Conservation (phyloP, 2,888 invertebrate species). For the Zelleria hepariella region DNA sequence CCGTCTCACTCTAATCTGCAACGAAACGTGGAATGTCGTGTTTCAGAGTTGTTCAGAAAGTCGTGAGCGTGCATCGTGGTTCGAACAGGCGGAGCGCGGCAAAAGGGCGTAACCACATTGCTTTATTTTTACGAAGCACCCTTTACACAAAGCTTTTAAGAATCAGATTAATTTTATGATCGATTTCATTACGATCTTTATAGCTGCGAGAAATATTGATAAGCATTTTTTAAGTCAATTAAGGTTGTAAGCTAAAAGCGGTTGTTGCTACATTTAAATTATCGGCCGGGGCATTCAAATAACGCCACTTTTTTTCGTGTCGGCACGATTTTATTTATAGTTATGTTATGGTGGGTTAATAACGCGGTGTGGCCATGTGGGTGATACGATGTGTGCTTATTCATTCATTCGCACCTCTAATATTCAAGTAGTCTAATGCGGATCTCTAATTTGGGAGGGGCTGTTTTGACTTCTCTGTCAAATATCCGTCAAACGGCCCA, state of each 20-base stretch:
- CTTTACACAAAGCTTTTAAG: slow-evolving; percentile 18
- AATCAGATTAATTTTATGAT: slow-evolving; percentile 24
- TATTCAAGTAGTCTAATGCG: slow-evolving; percentile 43
- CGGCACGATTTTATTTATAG: slow-evolving; percentile 69
- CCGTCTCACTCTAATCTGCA: slow-evolving; percentile 71
- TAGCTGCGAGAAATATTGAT: slow-evolving; percentile 48
- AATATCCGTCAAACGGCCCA: too few species aligned
- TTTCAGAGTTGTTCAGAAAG: slow-evolving; percentile 72
- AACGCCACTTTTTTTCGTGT: slow-evolving; percentile 70
- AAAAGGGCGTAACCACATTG: slow-evolving; percentile 36
- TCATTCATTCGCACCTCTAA: too few species aligned
- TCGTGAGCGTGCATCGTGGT: slow-evolving; percentile 73
- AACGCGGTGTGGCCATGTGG: slow-evolving; percentile 24
- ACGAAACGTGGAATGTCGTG: slow-evolving; percentile 72
- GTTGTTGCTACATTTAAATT: slow-evolving; percentile 73
- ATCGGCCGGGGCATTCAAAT: slow-evolving; percentile 69
- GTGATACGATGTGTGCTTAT: slow-evolving; percentile 30
- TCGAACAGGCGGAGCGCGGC: slow-evolving; percentile 40
- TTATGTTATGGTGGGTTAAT: slow-evolving; percentile 54
- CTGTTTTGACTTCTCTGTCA: too few species aligned
- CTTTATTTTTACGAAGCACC: slow-evolving; percentile 15
- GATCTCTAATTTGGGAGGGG: slow-evolving; percentile 29
- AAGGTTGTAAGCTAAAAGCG: slow-evolving; percentile 73
- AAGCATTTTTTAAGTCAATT: slow-evolving; percentile 72
- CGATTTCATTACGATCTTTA: slow-evolving; percentile 24